Percentiles rank a stretch among this genome's conserved stretches.
Evolutionary conservation across 2,113 vertebrate species (phyloP).

Genomic region (human): DNA sequence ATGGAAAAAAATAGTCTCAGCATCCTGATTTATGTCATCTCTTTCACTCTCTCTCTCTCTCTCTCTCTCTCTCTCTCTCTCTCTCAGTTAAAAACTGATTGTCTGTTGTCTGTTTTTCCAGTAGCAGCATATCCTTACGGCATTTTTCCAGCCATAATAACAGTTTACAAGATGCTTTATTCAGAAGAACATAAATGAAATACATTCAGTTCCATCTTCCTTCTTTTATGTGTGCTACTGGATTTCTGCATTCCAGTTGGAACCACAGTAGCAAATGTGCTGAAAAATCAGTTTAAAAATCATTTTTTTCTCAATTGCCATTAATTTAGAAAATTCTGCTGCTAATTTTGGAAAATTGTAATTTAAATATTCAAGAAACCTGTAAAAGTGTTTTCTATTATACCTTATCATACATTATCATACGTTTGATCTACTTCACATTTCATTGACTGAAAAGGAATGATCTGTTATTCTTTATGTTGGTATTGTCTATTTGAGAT

Average conservation of each 20-base stretch:
- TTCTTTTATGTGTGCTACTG: not conserved
- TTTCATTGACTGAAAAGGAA: not conserved
- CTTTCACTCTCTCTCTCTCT: not conserved
- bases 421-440: not conserved
- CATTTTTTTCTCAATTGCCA: not conserved
- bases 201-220: not conserved
- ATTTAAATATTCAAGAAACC: not conserved
- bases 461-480: not conserved
- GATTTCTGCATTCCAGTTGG: not conserved
- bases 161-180: not conserved
- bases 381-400: not conserved
- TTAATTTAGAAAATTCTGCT: slow-evolving; percentile 33
- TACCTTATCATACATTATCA: not conserved
- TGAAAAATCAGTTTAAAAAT: not conserved
- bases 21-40: not conserved
- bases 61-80: no score
- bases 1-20: not conserved
- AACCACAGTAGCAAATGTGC: not conserved
- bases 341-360: slow-evolving; percentile 19
- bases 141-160: not conserved
- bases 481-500: not conserved
- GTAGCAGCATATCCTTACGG: not conserved
- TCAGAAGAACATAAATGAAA: not conserved
- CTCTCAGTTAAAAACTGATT: not conserved
- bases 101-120: not conserved